Conservation (phyloP, 2,113 vertebrate genomes). For the Alligator mississippiensis region DNA sequence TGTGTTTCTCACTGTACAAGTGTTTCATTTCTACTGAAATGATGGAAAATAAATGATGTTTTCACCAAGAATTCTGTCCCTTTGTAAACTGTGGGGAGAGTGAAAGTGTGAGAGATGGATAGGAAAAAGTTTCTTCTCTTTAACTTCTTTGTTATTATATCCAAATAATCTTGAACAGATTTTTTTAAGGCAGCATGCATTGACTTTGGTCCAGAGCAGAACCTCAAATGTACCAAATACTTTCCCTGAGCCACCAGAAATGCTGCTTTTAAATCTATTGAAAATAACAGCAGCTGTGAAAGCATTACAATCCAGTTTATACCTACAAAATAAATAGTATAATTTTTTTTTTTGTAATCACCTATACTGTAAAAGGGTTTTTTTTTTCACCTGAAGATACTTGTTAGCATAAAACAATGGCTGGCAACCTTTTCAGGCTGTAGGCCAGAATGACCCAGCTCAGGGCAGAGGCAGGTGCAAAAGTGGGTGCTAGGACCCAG, state of each 20-base stretch:
- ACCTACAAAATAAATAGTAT: background rate
- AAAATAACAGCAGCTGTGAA: background rate
- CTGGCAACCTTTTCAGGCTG: background rate
- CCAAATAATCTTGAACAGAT: background rate
- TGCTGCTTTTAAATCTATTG: background rate
- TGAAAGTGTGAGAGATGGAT: background rate
- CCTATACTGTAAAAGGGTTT: background rate
- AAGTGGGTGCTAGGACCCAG: no score
- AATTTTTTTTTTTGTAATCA: background rate
- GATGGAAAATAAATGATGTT: constrained; percentile 40
- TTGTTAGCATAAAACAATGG: background rate
- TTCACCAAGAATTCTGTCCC: constrained; percentile 25
- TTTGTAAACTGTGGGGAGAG: background rate
- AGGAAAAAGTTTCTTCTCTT: background rate
- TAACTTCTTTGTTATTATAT: background rate
- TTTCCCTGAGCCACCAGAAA: background rate
- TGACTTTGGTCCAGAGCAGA: background rate
- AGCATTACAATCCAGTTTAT: constrained; percentile 6
- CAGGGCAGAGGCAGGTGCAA: no score
- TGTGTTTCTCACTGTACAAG: constrained; percentile 64
- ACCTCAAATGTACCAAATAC: background rate
- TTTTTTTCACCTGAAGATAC: background rate
- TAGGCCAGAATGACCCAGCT: no score
- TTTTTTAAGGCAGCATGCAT: background rate
- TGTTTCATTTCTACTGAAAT: constrained; percentile 59